A percentile compares a stretch with the other conserved stretches of the same genome.
These are phyloP conservation scores for Scelioninae gen. 2 DNA, from an alignment of 2,888 invertebrate species.

Conservation along the genomic window DNA sequence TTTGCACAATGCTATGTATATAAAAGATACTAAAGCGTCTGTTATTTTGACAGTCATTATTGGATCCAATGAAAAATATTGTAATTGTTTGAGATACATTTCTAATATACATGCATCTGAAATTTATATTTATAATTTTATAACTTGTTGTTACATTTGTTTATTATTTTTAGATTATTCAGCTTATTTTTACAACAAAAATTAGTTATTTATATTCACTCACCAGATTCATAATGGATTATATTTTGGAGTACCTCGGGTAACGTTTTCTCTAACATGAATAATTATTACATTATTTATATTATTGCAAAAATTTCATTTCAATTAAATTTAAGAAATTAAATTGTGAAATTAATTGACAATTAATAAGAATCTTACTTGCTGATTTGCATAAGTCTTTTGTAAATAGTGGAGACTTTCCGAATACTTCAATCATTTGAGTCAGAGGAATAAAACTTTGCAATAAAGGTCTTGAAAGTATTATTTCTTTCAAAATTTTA, in stretches of 20 bases:
- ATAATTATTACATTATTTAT: no score
- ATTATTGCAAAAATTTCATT: slow-evolving; percentile 14
- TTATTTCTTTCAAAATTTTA: slow-evolving; percentile 70
- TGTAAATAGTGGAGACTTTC: slow-evolving; percentile 61
- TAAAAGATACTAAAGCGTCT: slow-evolving; percentile 65
- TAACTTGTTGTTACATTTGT: no score
- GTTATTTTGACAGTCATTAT: slow-evolving; percentile 66
- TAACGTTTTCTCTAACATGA: slow-evolving; percentile 32
- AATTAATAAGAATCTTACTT: no score
- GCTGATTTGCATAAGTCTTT: slow-evolving; percentile 65
- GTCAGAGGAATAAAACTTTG: slow-evolving; percentile 67
- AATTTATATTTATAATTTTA: slow-evolving; percentile 36
- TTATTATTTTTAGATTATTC: neutral
- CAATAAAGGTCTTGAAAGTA: slow-evolving; percentile 70
- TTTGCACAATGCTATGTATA: slow-evolving; percentile 64
- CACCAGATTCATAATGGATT: slow-evolving; percentile 39
- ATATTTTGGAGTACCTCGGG: slow-evolving; percentile 29
- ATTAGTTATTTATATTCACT: slow-evolving; percentile 6
- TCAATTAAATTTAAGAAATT: neutral
- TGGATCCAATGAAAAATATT: slow-evolving; percentile 67
- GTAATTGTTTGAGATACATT: slow-evolving; percentile 69
- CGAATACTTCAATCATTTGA: slow-evolving; percentile 66
- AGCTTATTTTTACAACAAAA: no score
- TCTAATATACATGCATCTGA: slow-evolving; percentile 70
- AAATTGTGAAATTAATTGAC: no score